A percentile compares a stretch with the other conserved stretches of the same genome.
These are phyloP conservation scores for Pristiophorus japonicus DNA, from an alignment of 2,113 vertebrate genomes.

Conservation along the genomic window DNA sequence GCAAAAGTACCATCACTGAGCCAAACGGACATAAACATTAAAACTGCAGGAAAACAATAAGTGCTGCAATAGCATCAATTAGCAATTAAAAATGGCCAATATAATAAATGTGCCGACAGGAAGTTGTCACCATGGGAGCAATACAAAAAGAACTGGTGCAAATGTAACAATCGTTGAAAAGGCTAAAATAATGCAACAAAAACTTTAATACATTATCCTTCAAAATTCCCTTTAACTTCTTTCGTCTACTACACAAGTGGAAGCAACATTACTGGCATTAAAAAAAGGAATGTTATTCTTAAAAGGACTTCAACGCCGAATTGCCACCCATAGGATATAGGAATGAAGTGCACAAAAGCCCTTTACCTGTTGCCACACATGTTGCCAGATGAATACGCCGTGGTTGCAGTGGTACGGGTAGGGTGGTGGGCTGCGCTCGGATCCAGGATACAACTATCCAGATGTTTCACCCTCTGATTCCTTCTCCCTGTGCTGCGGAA, in stretches of 20 bases:
- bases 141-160: background rate
- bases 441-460: background rate
- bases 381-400: background rate
- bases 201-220: background rate
- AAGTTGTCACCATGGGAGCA: background rate
- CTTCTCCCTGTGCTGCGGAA: background rate
- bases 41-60: background rate
- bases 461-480: background rate
- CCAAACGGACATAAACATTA: background rate
- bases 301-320: background rate
- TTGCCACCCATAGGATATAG: background rate
- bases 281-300: background rate
- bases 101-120: background rate
- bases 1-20: no score
- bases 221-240: background rate
- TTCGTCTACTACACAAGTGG: background rate
- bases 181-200: background rate
- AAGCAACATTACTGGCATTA: background rate
- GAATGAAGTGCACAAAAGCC: background rate
- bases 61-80: background rate
- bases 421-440: background rate
- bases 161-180: background rate
- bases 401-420: background rate
- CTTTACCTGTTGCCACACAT: background rate
- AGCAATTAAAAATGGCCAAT: background rate